Conservation (phyloP, 2,113 vertebrate species). For the Dromiciops gliroides region DNA sequence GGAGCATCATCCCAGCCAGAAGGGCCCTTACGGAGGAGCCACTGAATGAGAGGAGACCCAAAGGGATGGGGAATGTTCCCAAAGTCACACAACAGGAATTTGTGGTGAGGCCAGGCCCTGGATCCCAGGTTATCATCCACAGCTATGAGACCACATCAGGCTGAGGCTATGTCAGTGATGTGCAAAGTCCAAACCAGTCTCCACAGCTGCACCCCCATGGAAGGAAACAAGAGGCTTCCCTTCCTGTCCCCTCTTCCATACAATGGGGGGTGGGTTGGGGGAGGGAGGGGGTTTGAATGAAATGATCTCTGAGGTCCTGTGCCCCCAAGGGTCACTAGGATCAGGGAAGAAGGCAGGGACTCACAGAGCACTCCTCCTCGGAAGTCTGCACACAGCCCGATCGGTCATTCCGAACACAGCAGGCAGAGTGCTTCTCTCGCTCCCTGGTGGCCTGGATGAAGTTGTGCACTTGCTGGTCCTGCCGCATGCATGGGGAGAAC, state of each 20-base stretch:
- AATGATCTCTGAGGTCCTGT: neutral
- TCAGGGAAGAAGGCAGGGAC: constrained; percentile 60
- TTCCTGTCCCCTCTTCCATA: neutral
- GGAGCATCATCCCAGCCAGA: neutral
- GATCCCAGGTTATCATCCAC: neutral
- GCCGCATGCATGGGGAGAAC: constrained; percentile 98
- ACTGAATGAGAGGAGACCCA: neutral
- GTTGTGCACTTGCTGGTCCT: constrained; percentile 94
- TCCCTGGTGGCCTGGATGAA: constrained; percentile 91
- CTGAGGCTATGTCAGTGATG: neutral
- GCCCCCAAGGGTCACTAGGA: too few species aligned
- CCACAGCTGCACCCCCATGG: neutral
- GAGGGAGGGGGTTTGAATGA: too few species aligned
- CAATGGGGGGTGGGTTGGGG: too few species aligned
- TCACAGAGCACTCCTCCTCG: constrained; percentile 96
- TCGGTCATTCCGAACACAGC: constrained; percentile 97
- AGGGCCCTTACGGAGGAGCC: neutral
- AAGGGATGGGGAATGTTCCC: too few species aligned
- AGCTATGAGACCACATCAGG: neutral
- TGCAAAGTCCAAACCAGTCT: neutral
- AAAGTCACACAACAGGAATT: neutral
- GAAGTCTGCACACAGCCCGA: constrained; percentile 96
- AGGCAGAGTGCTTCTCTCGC: constrained; percentile 94
- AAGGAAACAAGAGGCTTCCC: neutral
- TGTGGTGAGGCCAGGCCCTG: neutral